A percentile compares a stretch with the other conserved stretches of the same genome.
Evolutionary conservation across 2,888 invertebrate species (phyloP).

Genomic region (Herminia tarsipennalis): DNA sequence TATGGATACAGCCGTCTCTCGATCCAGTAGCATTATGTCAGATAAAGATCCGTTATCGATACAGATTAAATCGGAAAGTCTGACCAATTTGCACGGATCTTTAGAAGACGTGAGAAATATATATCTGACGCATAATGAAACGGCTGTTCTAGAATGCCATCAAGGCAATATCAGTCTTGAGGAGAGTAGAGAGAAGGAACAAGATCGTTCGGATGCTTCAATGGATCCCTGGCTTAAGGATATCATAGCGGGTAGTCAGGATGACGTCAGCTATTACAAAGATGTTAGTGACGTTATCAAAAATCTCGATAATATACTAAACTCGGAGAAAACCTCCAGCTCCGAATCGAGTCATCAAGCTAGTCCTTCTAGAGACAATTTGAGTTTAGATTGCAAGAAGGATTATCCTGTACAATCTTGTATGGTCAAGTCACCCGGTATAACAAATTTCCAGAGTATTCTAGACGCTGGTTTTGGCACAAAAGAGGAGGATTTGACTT

Average conservation of each 20-base stretch:
- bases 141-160: conserved; percentile 70
- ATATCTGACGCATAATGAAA: conserved; percentile 78
- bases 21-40: conserved; percentile 77
- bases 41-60: conserved; percentile 71
- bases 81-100: conserved; percentile 89
- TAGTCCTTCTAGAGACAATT: conserved; percentile 81
- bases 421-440: conserved; percentile 80
- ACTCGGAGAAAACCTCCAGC: conserved; percentile 86
- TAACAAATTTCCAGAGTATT: conserved; percentile 76
- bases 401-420: conserved; percentile 74
- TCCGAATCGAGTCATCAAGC: conserved; percentile 86
- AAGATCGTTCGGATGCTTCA: conserved; percentile 72
- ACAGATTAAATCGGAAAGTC: conserved; percentile 81
- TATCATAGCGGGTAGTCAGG: conserved; percentile 84
- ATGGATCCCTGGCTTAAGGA: conserved; percentile 87
- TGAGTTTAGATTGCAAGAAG: conserved; percentile 78
- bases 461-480: conserved; percentile 64
- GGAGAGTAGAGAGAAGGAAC: conserved; percentile 62
- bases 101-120: conserved; percentile 86
- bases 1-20: conserved; percentile 70
- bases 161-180: conserved; percentile 71
- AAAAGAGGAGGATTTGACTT: conserved; percentile 50
- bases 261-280: conserved; percentile 86
- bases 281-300: conserved; percentile 88
- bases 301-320: conserved; percentile 87